Conservation (phyloP, 2,888 invertebrate species). For the Watsonalla cultraria region DNA sequence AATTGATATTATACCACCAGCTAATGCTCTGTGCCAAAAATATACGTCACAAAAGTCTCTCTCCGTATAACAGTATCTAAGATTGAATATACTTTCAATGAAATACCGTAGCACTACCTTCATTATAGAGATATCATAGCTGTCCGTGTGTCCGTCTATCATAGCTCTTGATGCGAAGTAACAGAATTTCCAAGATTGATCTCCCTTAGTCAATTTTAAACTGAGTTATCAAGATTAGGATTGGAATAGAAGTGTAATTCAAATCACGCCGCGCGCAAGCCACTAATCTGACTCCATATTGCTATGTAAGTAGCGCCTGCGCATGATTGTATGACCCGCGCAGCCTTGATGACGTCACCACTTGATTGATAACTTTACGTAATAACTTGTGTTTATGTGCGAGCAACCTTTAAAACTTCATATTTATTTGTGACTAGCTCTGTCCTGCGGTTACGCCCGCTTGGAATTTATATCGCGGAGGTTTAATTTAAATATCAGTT, state of each 20-base stretch:
- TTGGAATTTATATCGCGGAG: no score
- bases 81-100: no score
- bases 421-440: neutral
- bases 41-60: no score
- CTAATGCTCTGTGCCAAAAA: no score
- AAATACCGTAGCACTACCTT: no score
- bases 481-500: no score
- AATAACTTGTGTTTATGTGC: slow-evolving; percentile 12
- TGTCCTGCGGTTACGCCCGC: no score
- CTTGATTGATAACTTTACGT: slow-evolving; percentile 29
- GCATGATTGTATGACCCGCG: slow-evolving; percentile 42
- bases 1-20: no score
- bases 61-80: no score
- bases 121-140: no score
- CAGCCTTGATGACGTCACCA: slow-evolving; percentile 54
- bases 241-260: neutral
- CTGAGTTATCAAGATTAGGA: neutral
- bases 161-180: neutral
- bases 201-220: neutral
- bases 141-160: neutral
- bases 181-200: neutral
- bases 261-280: slow-evolving; percentile 6
- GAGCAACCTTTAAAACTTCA: slow-evolving; percentile 3
- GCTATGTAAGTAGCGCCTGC: slow-evolving; percentile 44
- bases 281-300: slow-evolving; percentile 23